phyloP scores from a whole-genome alignment of 2,113 vertebrate species.

The Ahaetulla prasina region DNA sequence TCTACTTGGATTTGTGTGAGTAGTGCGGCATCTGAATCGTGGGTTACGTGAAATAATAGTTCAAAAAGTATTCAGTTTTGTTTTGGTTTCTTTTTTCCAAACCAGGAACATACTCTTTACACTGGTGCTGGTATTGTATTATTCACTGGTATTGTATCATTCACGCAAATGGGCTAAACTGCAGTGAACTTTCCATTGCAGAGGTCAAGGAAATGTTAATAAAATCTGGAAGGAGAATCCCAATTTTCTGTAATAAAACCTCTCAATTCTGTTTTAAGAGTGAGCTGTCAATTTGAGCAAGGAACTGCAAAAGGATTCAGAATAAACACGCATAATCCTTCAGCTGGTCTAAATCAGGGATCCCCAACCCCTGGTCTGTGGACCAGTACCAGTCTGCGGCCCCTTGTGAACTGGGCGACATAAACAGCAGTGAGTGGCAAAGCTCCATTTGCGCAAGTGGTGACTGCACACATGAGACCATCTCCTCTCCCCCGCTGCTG shows the following conservation, averaged over 20 bases:
- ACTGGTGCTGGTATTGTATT: background rate
- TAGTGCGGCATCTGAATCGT: background rate
- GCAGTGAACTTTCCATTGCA: background rate
- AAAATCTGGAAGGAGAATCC: background rate
- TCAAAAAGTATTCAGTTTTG: background rate
- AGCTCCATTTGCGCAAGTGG: background rate
- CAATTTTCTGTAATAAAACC: background rate
- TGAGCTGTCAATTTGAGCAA: background rate
- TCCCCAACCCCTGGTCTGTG: background rate
- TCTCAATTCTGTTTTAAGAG: background rate
- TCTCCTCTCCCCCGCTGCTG: background rate
- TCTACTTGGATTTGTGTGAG: background rate
- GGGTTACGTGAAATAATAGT: background rate
- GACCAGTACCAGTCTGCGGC: background rate
- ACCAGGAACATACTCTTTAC: background rate
- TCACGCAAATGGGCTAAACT: background rate
- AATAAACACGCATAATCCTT: background rate
- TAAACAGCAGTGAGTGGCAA: background rate
- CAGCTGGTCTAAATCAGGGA: background rate
- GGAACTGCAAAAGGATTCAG: background rate
- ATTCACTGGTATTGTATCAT: too few species aligned
- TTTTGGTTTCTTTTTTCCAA: background rate
- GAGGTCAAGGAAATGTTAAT: background rate
- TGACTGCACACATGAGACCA: fast-evolving
- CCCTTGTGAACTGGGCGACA: background rate